Evolutionary conservation across 1,140 invertebrate species (phyloP), one percentile per base, ranked within the genome.

Genomic region (Zaprionus africanus): DNA sequence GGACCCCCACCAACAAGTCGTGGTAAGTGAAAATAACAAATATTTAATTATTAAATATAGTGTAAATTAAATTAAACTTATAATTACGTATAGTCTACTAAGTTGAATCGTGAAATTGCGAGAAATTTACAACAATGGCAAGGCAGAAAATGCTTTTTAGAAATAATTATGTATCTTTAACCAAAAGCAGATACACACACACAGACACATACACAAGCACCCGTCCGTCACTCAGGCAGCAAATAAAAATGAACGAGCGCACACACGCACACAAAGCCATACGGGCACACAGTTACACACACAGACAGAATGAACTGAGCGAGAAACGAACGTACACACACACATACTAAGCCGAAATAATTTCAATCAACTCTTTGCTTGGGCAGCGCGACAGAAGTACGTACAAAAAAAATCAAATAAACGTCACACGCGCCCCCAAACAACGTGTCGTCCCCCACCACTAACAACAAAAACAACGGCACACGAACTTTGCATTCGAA

Each of bases 111-210:
- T 91, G 86, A 92, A 92, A 91, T 76, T 76, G 76, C 76, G 79
- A 88, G 75, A 78, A 78, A 87, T 84, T 91, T 92, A 90, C 80
- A 84, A 91, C 82, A 92, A 92, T 84, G 84, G 78, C 70, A 76
- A 92, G 91, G 91, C 91, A 87, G 82, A 91, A 91, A 92, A 81
- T 92, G 91, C 69, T 91, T 92, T 92, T 92, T 86, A 91, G 86
- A 91, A 92, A 92, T 90, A 91, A 91, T 91, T 91, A 91, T 91
- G 84, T 91, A 91, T 91, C 85, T 91, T 85, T 81, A 86, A 78
- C 79, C 77, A 79, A 90, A 86, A 82, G 74, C 78, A 91, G 76
- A 87, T 86, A 86, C 79, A 81, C 73, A 87, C 69, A 31, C 28
- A 72, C 34, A 72, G 17, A 62, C 41, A 69, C 61, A 63, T 19